Evolutionary conservation across 92 coral and sea anemone genomes (phyloP), one percentile per base, ranked within the genome.

Genomic region (Pocillopora grandis): DNA sequence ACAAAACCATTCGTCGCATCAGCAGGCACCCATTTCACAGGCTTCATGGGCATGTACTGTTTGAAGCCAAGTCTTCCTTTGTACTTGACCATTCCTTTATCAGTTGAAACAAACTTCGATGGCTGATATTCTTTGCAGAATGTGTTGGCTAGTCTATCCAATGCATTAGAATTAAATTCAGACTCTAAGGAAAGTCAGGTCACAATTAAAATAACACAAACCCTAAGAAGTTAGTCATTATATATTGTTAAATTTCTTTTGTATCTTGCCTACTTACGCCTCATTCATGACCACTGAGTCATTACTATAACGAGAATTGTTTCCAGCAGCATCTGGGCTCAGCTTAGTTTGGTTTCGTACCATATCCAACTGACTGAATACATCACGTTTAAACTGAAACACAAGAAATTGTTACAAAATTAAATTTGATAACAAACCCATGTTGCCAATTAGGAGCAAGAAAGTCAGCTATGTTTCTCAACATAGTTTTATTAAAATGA

Each of bases 361-460:
- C 68, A 82, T 78, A 69, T 94, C 92, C 52, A 94, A 84, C 62
- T 91, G 91, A 64, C 95, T 88, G 71, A 77, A 94, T 75, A 94
- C 87, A 60, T 94, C 98, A 73, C 92, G 86, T 71, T 91, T 92
- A 71, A 94, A 94, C 98, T 93, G 65, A 5, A 87, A 70, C 1
- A 18, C 6, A 2, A 68, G 58, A 36, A 0, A 55, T 55, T 0
- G 52, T 66, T n/a, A 56, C 42, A 68, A 2, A 48, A 66, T 66
- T 12, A 36, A 63, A 37, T 18, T 5, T 36, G 9, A 14, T 3
- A 70, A 21, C 74, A 20, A 27, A 27, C 10, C 37, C 52, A 12
- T 20, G 15, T 7, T 42, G 8, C 52, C 8, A 42, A 42, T 42
- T 42, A 42, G 52, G 52, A 42, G 52, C 52, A 42, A 42, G 52